These are phyloP conservation scores for Nineta flava DNA, from an alignment of 2,888 invertebrate species.

Conservation along the genomic window DNA sequence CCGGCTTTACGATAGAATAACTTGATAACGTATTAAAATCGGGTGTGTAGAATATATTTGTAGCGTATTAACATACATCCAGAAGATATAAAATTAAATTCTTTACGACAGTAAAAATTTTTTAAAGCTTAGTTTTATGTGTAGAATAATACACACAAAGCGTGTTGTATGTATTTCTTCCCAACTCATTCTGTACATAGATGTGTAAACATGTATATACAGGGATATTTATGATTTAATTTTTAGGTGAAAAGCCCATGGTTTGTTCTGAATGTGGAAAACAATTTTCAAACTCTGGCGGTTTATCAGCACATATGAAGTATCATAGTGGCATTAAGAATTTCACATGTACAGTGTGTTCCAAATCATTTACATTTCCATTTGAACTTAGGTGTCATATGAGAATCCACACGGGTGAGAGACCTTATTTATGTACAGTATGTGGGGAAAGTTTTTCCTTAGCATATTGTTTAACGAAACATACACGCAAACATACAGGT, in stretches of 20 bases:
- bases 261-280: constrained; percentile 23
- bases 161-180: too few species aligned
- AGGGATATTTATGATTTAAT: too few species aligned
- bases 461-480: constrained; percentile 22
- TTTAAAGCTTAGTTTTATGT: too few species aligned
- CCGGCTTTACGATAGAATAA: too few species aligned
- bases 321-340: constrained; percentile 23
- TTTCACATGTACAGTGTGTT: constrained; percentile 19
- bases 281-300: constrained; percentile 22
- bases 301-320: constrained; percentile 20
- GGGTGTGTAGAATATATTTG: too few species aligned
- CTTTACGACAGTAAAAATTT: too few species aligned
- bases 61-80: too few species aligned
- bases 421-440: constrained; percentile 18
- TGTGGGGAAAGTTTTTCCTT: constrained; percentile 21
- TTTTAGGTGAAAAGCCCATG: constrained; percentile 19
- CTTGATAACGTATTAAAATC: too few species aligned
- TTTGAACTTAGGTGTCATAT: constrained; percentile 21
- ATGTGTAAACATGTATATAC: too few species aligned
- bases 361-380: constrained; percentile 20
- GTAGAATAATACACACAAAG: too few species aligned
- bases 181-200: too few species aligned
- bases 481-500: constrained; percentile 20
- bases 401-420: constrained; percentile 21
- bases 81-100: too few species aligned